These are phyloP conservation scores for Cryptocephalus primarius DNA, from an alignment of 2,888 invertebrate genomes.

Conservation along the genomic window DNA sequence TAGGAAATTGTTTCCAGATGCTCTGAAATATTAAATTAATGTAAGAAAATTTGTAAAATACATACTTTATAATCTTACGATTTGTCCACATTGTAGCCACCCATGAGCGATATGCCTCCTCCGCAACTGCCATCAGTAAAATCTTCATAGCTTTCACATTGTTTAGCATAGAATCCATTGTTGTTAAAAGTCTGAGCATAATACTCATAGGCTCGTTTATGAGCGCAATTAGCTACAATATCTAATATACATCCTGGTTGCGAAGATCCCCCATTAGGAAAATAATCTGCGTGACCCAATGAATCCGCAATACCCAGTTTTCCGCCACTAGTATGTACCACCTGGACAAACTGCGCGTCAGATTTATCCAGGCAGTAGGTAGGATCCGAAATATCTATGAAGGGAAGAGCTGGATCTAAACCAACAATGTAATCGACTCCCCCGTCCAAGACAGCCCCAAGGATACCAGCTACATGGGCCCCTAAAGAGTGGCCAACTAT, in stretches of 20 bases:
- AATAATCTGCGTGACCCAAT: slow-evolving; percentile 27
- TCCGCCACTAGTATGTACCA: slow-evolving; percentile 23
- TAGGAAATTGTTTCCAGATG: no score
- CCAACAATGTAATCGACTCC: slow-evolving; percentile 22
- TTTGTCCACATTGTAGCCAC: slow-evolving; percentile 9
- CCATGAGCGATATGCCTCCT: slow-evolving; percentile 7
- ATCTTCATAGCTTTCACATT: slow-evolving; percentile 7
- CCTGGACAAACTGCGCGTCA: slow-evolving; percentile 25
- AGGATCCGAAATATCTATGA: slow-evolving; percentile 4
- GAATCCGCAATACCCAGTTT: slow-evolving; percentile 9
- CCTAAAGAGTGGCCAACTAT: no score
- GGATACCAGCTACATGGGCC: slow-evolving; percentile 15
- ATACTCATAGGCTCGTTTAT: slow-evolving; percentile 33
- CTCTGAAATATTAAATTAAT: no score
- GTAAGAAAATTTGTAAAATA: slow-evolving; percentile 23
- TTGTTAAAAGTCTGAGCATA: slow-evolving; percentile 35
- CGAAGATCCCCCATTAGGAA: slow-evolving; percentile 25
- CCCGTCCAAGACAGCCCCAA: slow-evolving; percentile 17
- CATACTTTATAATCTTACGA: slow-evolving; percentile 4
- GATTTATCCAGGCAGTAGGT: slow-evolving; percentile 20
- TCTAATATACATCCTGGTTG: slow-evolving; percentile 27
- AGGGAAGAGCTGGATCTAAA: slow-evolving; percentile 17
- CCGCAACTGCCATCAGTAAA: slow-evolving; percentile 7
- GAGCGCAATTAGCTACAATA: slow-evolving; percentile 30
- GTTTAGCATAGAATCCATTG: slow-evolving; percentile 6